A percentile compares a stretch with the other conserved stretches of the same genome.
These are phyloP conservation scores for Lepas anatifera DNA, from an alignment of 2,888 invertebrate species.

Conservation along the genomic window DNA sequence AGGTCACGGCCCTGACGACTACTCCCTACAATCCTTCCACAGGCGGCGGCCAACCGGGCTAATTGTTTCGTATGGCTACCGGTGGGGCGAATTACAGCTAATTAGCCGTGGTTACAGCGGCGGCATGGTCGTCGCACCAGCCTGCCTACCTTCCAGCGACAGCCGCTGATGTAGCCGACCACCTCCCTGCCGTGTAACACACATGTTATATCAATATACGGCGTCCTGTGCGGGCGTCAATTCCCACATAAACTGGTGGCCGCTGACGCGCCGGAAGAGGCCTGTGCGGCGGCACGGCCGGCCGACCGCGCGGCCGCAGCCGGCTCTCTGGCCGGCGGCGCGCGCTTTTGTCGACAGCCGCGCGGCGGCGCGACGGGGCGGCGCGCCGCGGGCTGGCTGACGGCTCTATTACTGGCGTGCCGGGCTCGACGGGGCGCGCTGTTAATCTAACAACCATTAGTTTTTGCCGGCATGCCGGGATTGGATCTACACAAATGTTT, in stretches of 20 bases:
- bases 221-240: neutral
- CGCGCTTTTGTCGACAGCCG: neutral
- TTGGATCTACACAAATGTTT: constrained; percentile 12
- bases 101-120: neutral
- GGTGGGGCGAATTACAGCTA: neutral
- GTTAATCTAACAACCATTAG: constrained; percentile 4
- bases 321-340: neutral
- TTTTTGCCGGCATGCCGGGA: constrained; percentile 8
- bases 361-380: neutral
- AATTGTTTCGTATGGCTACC: constrained; percentile 2
- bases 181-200: too few species aligned
- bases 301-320: neutral
- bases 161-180: too few species aligned
- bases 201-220: neutral
- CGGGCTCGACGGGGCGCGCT: neutral
- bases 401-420: constrained; percentile 6
- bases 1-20: too few species aligned
- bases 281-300: neutral
- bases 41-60: too few species aligned
- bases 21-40: too few species aligned
- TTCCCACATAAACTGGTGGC: neutral
- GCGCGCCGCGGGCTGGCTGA: neutral
- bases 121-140: too few species aligned
- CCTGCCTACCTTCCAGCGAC: too few species aligned
- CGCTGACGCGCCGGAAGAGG: neutral